A percentile compares a stretch with the other conserved stretches of the same genome.
These are phyloP conservation scores for Euglossa dilemma DNA, from an alignment of 1,140 invertebrate genomes.

Conservation along the genomic window DNA sequence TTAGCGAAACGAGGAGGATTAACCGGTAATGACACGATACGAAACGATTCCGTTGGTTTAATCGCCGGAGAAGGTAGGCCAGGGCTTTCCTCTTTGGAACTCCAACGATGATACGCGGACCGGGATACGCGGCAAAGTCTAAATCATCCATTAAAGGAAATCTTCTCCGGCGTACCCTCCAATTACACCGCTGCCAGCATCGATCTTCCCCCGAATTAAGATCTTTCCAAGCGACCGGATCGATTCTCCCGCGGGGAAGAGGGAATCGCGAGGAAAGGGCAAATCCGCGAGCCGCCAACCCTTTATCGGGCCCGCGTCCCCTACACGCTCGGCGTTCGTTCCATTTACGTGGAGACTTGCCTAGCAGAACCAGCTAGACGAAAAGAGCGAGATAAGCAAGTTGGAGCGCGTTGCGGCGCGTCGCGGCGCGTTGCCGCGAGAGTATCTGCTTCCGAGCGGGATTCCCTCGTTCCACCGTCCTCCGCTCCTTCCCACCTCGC, in stretches of 20 bases:
- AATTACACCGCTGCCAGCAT: neutral
- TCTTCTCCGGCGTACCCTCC: neutral
- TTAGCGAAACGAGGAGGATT: no score
- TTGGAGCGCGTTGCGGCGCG: slow-evolving; percentile 25
- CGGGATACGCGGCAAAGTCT: neutral
- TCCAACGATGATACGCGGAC: neutral
- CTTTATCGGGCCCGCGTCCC: slow-evolving; percentile 41
- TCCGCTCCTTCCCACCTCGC: neutral
- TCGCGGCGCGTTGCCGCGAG: slow-evolving; percentile 5
- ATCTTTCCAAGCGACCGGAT: neutral
- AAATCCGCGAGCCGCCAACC: neutral
- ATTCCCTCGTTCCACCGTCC: slow-evolving; percentile 39
- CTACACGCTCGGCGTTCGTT: slow-evolving; percentile 43
- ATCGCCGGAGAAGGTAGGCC: no score
- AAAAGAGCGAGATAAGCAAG: slow-evolving; percentile 61
- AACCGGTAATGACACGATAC: no score
- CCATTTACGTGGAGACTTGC: slow-evolving; percentile 57
- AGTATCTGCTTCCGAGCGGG: slow-evolving; percentile 60
- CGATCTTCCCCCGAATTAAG: slow-evolving; percentile 25
- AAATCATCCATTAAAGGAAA: neutral
- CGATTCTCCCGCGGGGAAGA: neutral
- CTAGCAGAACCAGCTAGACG: slow-evolving; percentile 45
- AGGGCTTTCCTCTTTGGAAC: neutral
- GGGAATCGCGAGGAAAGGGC: neutral
- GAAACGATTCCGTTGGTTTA: no score